These are phyloP conservation scores for Rhodinocichla rosea DNA, from an alignment of 2,113 vertebrate species.

Conservation along the genomic window DNA sequence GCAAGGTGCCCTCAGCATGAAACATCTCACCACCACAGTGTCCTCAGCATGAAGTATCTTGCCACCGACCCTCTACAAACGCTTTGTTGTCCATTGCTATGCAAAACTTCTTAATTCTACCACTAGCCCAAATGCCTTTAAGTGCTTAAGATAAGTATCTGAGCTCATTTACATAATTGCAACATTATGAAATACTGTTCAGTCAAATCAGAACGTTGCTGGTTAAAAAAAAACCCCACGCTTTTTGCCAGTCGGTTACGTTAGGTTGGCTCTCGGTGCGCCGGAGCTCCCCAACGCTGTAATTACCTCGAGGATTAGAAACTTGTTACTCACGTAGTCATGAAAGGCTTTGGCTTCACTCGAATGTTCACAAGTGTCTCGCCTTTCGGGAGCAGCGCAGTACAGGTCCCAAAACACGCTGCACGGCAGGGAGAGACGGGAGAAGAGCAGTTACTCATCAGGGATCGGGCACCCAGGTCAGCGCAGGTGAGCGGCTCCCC, in stretches of 20 bases:
- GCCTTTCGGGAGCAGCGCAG: conserved; percentile 97
- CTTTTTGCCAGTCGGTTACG: conserved; percentile 25
- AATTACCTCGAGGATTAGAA: conserved; percentile 72
- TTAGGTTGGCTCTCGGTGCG: not conserved
- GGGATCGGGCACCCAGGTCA: not conserved
- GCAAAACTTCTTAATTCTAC: conserved; percentile 9
- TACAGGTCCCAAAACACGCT: conserved; percentile 99
- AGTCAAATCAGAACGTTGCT: conserved; percentile 30
- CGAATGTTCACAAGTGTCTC: conserved; percentile 99
- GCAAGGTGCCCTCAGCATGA: not conserved
- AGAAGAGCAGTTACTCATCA: conserved; percentile 41
- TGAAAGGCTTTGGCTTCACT: conserved; percentile 99
- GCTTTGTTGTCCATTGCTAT: not conserved
- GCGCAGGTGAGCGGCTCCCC: not conserved
- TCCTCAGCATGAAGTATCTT: not conserved
- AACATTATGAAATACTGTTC: conserved; percentile 52
- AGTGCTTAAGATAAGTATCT: conserved; percentile 50
- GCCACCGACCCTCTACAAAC: not conserved
- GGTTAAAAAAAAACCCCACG: not conserved
- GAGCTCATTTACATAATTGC: conserved; percentile 49
- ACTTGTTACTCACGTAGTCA: conserved; percentile 94
- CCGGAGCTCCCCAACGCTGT: conserved; percentile 56
- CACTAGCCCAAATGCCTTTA: not conserved
- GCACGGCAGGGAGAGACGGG: conserved; percentile 42
- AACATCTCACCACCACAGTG: not conserved